These are phyloP conservation scores for Ylistrum balloti DNA, from an alignment of 1,140 invertebrate genomes.

Conservation along the genomic window DNA sequence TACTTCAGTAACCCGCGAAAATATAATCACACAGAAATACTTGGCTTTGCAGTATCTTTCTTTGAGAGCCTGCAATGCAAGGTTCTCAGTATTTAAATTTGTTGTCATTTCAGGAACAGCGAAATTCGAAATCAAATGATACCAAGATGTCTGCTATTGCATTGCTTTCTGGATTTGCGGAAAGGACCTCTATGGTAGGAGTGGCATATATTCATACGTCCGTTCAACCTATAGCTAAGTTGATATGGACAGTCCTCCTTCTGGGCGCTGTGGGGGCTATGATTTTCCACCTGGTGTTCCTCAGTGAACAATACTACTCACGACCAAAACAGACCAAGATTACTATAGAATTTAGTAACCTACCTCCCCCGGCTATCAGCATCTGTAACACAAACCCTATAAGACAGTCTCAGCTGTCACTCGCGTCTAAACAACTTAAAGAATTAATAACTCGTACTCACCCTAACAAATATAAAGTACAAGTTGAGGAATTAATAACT, in stretches of 20 bases:
- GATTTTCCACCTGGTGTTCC: not conserved
- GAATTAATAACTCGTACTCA: not conserved
- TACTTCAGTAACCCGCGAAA: no score
- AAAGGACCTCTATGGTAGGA: not conserved
- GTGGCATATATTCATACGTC: not conserved
- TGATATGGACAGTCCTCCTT: not conserved
- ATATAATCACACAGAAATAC: no score
- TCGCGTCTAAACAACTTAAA: not conserved
- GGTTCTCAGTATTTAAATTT: no score
- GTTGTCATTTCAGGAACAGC: not conserved
- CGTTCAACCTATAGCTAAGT: not conserved
- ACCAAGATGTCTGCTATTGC: not conserved
- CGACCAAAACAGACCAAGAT: conserved; percentile 21
- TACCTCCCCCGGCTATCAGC: not conserved
- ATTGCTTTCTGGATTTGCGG: not conserved
- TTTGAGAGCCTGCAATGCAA: no score
- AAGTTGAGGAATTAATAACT: not conserved
- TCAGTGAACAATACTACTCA: not conserved
- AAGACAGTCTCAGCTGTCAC: not conserved
- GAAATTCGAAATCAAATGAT: not conserved
- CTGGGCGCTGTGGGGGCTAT: not conserved
- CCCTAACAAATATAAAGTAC: not conserved
- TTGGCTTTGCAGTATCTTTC: no score
- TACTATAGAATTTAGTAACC: not conserved
- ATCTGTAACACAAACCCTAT: not conserved